Evolutionary conservation across 2,888 invertebrate species (phyloP), one percentile per base, ranked within the genome.

Genomic region (Drosophila neoperkinsi): DNA sequence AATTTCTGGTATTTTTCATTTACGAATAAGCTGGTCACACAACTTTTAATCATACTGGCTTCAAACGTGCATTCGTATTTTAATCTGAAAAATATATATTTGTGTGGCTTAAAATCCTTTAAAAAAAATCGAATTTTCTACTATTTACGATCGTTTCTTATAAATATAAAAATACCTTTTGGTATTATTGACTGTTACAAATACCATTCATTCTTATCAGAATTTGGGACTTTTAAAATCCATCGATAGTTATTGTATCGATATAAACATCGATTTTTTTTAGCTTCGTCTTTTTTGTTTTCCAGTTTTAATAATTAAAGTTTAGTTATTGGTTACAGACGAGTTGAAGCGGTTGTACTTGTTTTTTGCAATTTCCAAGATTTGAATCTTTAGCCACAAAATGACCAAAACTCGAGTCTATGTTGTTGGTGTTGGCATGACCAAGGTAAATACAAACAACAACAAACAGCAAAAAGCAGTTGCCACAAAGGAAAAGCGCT

Each of bases 351-450:
- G 63, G 79, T 81, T 68, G 34, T 21, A 50, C 13, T 66, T 74
- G 13, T 55, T 56, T 36, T 58, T 43, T 16, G 10, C 13, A 11
- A 18, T 10, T 56, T 53, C 6, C 9, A 33, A 18, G 43, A 53
- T 28, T 30, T 6, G 11, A n/a, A 57, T 62, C 50, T 56, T 30
- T 11, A 66, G 53, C 43, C 10, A 38, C 57, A 69, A 33, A 36
- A 93, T 93, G 93, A 91, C 88, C 11, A 91, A 91, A 77, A 90
- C 84, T 58, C 86, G 95, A 93, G 98, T 98, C 61, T 99, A 95
- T 93, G 98, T 99, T 63, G 95, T 99, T 89, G 99, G 99, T 78
- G 98, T 99, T 82, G 99, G 99, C 77, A 99, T 99, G 99, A 99
- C 99, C 76, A 98, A 98, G 94, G 96, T 96, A 94, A 92, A 88